Percentiles rank a stretch among this genome's conserved stretches.
These are phyloP conservation scores for Gnatocerus cornutus DNA, from an alignment of 2,888 invertebrate genomes.

Conservation along the genomic window DNA sequence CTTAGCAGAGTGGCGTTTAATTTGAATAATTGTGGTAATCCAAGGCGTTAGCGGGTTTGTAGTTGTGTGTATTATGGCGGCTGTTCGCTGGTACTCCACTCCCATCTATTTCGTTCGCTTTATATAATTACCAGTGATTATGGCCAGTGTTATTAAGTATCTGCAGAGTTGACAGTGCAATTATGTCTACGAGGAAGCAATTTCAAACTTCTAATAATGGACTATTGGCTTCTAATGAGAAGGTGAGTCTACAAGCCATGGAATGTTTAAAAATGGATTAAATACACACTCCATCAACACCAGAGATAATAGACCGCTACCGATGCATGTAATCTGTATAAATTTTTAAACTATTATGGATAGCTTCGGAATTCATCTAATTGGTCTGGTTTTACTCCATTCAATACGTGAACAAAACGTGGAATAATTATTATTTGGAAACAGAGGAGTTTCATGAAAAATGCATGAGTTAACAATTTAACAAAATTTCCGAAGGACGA, in stretches of 20 bases:
- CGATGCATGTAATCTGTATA: neutral
- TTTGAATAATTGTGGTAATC: conserved; percentile 48
- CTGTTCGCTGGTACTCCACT: conserved; percentile 37
- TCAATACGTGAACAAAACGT: no score
- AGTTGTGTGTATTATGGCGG: conserved; percentile 45
- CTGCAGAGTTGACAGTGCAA: conserved; percentile 58
- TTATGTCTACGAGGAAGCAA: conserved; percentile 60
- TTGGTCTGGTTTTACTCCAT: no score
- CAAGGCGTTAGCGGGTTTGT: conserved; percentile 38
- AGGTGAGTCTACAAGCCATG: conserved; percentile 21
- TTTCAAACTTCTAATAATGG: conserved; percentile 56
- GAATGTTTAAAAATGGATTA: conserved; percentile 31
- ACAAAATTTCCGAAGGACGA: no score
- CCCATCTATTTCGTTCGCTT: conserved; percentile 52
- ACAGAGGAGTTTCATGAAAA: no score
- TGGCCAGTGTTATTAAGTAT: conserved; percentile 55
- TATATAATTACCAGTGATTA: conserved; percentile 56
- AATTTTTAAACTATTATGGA: neutral
- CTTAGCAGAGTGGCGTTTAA: conserved; percentile 37
- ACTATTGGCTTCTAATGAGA: conserved; percentile 49
- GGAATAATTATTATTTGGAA: no score
- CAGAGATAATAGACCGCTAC: neutral
- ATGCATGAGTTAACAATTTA: no score
- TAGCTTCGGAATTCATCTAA: no score
- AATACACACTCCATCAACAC: conserved; percentile 23